Evolutionary conservation across 2,888 invertebrate species (phyloP).

Genomic region (Dilophus febrilis): DNA sequence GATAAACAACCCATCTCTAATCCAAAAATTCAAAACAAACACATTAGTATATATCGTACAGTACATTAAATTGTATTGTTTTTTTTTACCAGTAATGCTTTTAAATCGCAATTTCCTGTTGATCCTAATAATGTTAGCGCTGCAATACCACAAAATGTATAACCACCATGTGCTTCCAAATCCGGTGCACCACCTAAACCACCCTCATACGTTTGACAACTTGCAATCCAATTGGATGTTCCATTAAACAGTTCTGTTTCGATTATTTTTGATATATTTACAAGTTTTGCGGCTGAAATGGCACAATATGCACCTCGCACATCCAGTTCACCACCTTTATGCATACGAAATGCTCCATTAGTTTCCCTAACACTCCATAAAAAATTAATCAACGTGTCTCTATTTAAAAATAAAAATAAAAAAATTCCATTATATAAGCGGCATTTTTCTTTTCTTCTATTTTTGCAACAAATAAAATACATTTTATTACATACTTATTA

Average conservation of each 20-base stretch:
- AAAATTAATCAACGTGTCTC: slow-evolving; percentile 44
- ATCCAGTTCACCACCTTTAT: slow-evolving; percentile 83
- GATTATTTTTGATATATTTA: slow-evolving; percentile 48
- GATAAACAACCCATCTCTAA: slow-evolving; percentile 70
- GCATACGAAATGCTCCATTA: slow-evolving; percentile 86
- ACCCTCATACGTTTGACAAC: slow-evolving; percentile 97
- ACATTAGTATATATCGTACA: slow-evolving; percentile 1
- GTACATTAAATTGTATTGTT: no score
- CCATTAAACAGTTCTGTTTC: slow-evolving; percentile 62
- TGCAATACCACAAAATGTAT: slow-evolving; percentile 93
- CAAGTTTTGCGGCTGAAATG: slow-evolving; percentile 66
- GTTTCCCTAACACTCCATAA: slow-evolving; percentile 51
- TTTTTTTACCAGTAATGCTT: slow-evolving; percentile 48
- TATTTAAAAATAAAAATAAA: no score
- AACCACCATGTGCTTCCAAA: slow-evolving; percentile 98
- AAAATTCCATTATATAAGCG: slow-evolving; percentile 24
- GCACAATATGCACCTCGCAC: slow-evolving; percentile 97
- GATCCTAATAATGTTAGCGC: slow-evolving; percentile 67
- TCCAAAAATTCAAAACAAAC: slow-evolving; percentile 1
- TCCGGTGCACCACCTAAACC: slow-evolving; percentile 91
- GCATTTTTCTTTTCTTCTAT: background rate
- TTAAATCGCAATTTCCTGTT: slow-evolving; percentile 54
- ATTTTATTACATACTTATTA: slow-evolving; percentile 36
- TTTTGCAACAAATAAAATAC: background rate
- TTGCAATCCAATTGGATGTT: slow-evolving; percentile 82